Conservation (phyloP, 2,888 invertebrate genomes). For the Tenthredo notha region DNA sequence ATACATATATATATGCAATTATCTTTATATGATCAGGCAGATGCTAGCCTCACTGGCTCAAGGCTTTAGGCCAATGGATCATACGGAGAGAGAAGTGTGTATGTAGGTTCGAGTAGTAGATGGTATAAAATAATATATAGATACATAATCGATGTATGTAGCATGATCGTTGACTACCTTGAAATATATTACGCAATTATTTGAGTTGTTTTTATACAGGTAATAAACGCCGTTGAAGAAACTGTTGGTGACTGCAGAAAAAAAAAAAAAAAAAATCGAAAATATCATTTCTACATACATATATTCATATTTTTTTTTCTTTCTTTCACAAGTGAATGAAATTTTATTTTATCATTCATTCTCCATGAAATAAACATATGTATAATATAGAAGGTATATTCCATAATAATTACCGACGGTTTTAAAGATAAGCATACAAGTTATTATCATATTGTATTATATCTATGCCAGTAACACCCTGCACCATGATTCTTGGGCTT, state of each 20-base stretch:
- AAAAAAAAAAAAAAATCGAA: background rate
- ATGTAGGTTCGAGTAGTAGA: background rate
- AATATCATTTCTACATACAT: background rate
- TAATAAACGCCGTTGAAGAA: background rate
- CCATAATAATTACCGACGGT: too few relatives aligned
- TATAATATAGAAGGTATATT: too few relatives aligned
- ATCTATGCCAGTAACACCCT: background rate
- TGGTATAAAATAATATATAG: background rate
- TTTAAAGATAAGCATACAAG: background rate
- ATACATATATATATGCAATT: background rate
- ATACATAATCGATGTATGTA: background rate
- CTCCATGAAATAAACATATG: too few relatives aligned
- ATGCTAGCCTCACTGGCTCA: conserved; percentile 18
- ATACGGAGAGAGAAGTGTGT: background rate
- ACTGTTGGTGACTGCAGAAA: background rate
- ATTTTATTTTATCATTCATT: too few relatives aligned
- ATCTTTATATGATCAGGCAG: background rate
- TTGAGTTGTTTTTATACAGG: conserved; percentile 12
- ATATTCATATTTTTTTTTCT: background rate
- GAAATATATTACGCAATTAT: conserved; percentile 38
- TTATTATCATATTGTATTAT: background rate
- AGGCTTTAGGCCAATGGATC: conserved; percentile 5
- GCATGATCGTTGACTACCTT: conserved; percentile 16
- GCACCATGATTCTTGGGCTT: background rate
- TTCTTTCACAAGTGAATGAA: too few relatives aligned